Percentiles rank a stretch among this genome's conserved stretches.
Evolutionary conservation across 1,140 invertebrate species (phyloP).

Genomic region (Drosophila albomicans): DNA sequence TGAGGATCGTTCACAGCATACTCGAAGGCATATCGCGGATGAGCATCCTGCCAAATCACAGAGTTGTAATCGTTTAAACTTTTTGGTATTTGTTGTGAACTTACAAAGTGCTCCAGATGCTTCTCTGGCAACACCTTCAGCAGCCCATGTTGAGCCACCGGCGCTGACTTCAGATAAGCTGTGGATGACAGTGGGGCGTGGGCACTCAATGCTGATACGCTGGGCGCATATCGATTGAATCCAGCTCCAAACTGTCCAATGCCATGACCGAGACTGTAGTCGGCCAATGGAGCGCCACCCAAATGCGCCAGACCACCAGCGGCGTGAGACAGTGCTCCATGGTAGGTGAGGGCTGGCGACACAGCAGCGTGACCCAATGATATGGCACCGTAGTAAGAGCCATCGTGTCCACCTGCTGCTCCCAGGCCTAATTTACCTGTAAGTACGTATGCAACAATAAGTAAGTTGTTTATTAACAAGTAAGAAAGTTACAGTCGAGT

Average conservation of each 20-base stretch:
- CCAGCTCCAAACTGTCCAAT: slow-evolving; percentile 71
- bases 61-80: not conserved
- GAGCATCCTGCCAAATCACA: slow-evolving; percentile 85
- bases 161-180: slow-evolving; percentile 75
- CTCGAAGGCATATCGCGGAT: slow-evolving; percentile 90
- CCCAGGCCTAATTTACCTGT: slow-evolving; percentile 51
- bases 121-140: slow-evolving; percentile 87
- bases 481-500: too few species aligned
- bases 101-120: slow-evolving; percentile 87
- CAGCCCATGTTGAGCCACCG: slow-evolving; percentile 63
- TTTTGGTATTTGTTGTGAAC: slow-evolving; percentile 53
- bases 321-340: slow-evolving; percentile 59
- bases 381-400: slow-evolving; percentile 74
- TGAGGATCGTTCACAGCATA: slow-evolving; percentile 90
- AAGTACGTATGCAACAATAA: too few species aligned
- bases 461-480: too few species aligned
- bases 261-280: slow-evolving; percentile 71
- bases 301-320: slow-evolving; percentile 46
- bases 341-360: slow-evolving; percentile 69
- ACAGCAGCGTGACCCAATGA: slow-evolving; percentile 63
- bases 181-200: slow-evolving; percentile 62
- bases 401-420: slow-evolving; percentile 41
- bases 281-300: slow-evolving; percentile 55
- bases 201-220: slow-evolving; percentile 54
- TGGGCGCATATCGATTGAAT: slow-evolving; percentile 79